Evolutionary conservation across 2,797 vertebrate species (phyloP), one percentile per base, ranked within the genome.

Genomic region (Gymnothorax javanicus): DNA sequence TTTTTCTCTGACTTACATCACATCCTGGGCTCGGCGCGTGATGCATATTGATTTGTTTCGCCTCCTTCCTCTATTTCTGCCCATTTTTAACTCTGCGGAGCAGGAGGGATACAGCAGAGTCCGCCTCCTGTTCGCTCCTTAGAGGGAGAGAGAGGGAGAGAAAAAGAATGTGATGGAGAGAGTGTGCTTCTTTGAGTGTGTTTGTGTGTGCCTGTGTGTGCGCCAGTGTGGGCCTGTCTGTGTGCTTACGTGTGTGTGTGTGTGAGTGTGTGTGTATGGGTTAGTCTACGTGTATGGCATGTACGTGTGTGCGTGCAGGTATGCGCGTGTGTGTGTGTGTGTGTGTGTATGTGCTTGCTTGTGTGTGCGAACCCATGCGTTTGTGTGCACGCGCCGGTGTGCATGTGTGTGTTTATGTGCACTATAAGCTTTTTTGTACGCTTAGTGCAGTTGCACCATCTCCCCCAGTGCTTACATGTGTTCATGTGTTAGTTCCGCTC

Each of bases 1-100:
- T 12, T 91, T 93, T 90, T 86, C 88, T 77, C 20, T 23, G 43
- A 4, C 90, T 92, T 91, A 87, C 90, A 57, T 92, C 92, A 93
- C 88, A 87, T 33, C 82, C 13, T 25, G 81, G 54, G 43, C 33
- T n/a, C 23, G 23, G 85, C 67, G 52, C 56, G 27, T 60, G 56
- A 81, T 25, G 59, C 73, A n/a, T 60, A 79, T 77, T 60, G 58
- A 86, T 81, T 59, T 59, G 20, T n/a, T 67, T 67, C 62, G 4
- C 12, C 62, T 23, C 62, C 60, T 54, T 79, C 50, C 54, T 79
- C 17, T 15, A 54, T 8, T 79, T 52, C n/a, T 7, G 1, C 75
- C 33, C 43, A 4, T 4, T 77, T 73, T 27, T 73, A 12, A 12
- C 25, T 27, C 11, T 11, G 4, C 17, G 9, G 71, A 54, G 75